Conservation (phyloP, 2,113 vertebrate species). For the Apeltes quadracus region DNA sequence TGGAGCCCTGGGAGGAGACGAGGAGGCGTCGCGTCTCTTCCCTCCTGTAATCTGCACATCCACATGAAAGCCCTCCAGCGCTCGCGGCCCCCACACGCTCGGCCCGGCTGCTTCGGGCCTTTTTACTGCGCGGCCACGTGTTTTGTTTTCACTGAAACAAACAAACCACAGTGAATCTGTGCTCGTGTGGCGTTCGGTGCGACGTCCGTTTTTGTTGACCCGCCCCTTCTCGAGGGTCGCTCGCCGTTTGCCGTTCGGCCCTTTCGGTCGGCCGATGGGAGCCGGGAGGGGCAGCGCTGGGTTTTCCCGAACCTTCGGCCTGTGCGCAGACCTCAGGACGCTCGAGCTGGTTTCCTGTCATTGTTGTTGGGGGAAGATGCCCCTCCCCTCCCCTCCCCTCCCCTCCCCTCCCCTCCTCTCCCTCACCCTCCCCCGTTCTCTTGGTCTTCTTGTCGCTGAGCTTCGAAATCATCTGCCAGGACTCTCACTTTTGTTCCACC, state of each 20-base stretch:
- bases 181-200: slow-evolving; percentile 9
- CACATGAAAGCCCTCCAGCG: slow-evolving; percentile 30
- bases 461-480: neutral
- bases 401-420: neutral
- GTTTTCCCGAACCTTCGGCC: no score
- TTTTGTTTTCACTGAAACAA: slow-evolving; percentile 32
- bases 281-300: no score
- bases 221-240: no score
- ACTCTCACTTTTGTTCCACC: neutral
- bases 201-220: no score
- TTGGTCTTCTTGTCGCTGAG: neutral
- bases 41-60: slow-evolving; percentile 55
- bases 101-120: neutral
- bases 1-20: slow-evolving; percentile 16
- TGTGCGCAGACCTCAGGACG: slow-evolving; percentile 50
- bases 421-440: slow-evolving; percentile 3
- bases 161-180: slow-evolving; percentile 25
- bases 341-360: slow-evolving; percentile 74
- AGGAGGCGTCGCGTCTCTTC: slow-evolving; percentile 32
- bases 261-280: no score
- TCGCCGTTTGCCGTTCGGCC: no score
- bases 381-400: neutral
- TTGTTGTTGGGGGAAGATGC: slow-evolving; percentile 69
- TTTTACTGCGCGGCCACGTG: neutral
- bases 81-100: slow-evolving; percentile 2